Evolutionary conservation across 1,140 invertebrate genomes (phyloP).

Genomic region (Drosophila parabipectinata): DNA sequence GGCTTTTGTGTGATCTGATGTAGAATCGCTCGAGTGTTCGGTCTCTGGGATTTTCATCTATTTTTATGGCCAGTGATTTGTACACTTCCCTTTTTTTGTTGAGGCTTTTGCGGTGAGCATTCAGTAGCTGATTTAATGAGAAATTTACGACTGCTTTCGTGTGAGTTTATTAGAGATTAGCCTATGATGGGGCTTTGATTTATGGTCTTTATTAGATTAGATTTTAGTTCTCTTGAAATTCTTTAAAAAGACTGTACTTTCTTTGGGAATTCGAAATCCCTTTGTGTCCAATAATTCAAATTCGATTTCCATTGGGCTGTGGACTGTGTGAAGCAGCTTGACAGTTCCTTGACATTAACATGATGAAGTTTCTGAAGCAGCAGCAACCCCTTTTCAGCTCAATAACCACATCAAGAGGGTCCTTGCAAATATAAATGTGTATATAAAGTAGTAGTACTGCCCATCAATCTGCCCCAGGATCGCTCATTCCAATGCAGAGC

Average conservation of each 20-base stretch:
- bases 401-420: constrained; percentile 41
- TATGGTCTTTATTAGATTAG: neutral
- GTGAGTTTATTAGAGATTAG: constrained; percentile 22
- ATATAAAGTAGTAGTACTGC: constrained; percentile 2
- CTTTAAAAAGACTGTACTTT: neutral
- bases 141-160: constrained; percentile 30
- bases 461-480: constrained; percentile 52
- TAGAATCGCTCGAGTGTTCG: constrained; percentile 42
- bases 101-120: constrained; percentile 39
- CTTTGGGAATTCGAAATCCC: neutral
- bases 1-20: constrained; percentile 7
- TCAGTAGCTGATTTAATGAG: constrained; percentile 25
- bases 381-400: constrained; percentile 36
- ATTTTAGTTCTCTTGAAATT: neutral
- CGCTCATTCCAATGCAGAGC: constrained; percentile 32
- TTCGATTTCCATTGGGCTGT: constrained; percentile 12
- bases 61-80: constrained; percentile 42
- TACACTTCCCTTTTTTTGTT: constrained; percentile 14
- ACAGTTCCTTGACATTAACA: constrained; percentile 49
- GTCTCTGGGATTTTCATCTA: constrained; percentile 24
- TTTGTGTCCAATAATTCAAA: constrained; percentile 15
- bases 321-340: constrained; percentile 22
- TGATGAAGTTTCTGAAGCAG: constrained; percentile 31
- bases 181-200: constrained; percentile 16
- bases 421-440: constrained; percentile 24